Base-by-base conservation (phyloP, 2,888 invertebrate species). In the Stenurella melanura region DNA sequence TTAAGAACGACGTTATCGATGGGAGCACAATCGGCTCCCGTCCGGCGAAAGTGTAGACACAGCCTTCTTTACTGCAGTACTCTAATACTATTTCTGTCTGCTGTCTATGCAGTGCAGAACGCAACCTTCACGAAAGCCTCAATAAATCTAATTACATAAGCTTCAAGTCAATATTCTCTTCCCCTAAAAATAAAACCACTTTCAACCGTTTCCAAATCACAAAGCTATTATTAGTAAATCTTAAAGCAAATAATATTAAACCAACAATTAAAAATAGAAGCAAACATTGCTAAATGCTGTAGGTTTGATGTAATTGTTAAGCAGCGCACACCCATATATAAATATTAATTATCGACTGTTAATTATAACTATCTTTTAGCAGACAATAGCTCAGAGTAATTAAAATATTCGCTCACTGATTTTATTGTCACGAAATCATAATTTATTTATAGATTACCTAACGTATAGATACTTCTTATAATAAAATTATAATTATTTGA, bases 401-500 rank as follows among this genome's bases (percentile, higher is more conserved):
- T 42, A 66, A 38, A 66, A 11, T 66, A 66, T 38, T 64, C 17
- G 34, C 18, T 64, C 17, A 18, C 38, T 18, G 64, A 64, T 9
- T 64, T 64, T 34, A 64, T n/a, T 42, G 64, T 38, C 64, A 64
- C 18, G 64, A 34, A 19, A 0, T 50, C 4, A 15, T 66, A 11
- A 66, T 66, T 17, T 42, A 42, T 66, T 50, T 38, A 19, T 5
- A 18, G 38, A 17, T 61, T 61, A n/a, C n/a, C n/a, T n/a, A 38
- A 17, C 38, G 6, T 11, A 34, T 66, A 34, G 30, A 7, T 34
- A 38, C 50, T 50, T 50, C 50, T 50, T 50, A 42, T 19, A 19
- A 38, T 66, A 50, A 66, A 66, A 66, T 66, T 50, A 66, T 50
- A 66, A 66, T 66, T 21, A 50, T 66, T 42, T 66, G 9, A 66